phyloP scores from a whole-genome alignment of 2,888 invertebrate genomes.

The Neoascia interrupta region DNA sequence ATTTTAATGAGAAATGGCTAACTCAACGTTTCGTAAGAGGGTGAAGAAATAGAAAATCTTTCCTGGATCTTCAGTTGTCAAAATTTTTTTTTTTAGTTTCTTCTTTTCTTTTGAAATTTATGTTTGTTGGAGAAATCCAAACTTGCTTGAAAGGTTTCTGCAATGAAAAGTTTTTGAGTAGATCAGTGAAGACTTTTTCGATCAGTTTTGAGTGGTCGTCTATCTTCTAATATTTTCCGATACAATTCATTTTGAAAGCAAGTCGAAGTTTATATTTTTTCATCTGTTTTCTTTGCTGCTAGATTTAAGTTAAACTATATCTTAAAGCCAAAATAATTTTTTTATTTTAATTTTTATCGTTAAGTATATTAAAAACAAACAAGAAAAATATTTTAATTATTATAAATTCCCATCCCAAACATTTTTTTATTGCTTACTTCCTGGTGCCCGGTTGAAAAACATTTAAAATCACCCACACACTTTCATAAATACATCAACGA shows the following conservation, averaged over 20 bases:
- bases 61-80: too few relatives aligned
- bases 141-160: too few relatives aligned
- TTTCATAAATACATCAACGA: conserved; percentile 35
- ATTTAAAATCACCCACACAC: conserved; percentile 18
- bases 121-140: too few relatives aligned
- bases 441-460: conserved; percentile 54
- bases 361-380: background rate
- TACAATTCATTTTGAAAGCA: background rate
- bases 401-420: conserved; percentile 43
- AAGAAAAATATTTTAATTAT: conserved; percentile 27
- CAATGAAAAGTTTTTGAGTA: too few relatives aligned
- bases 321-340: background rate
- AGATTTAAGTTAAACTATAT: background rate
- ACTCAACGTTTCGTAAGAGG: too few relatives aligned
- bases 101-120: too few relatives aligned
- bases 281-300: background rate
- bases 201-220: too few relatives aligned
- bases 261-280: background rate
- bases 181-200: too few relatives aligned
- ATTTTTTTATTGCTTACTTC: conserved; percentile 59
- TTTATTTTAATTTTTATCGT: background rate
- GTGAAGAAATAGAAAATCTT: too few relatives aligned
- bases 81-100: too few relatives aligned
- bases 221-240: too few relatives aligned
- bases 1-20: too few relatives aligned